Percentiles rank a stretch among this genome's conserved stretches.
Evolutionary conservation across 2,113 vertebrate genomes (phyloP).

Genomic region (Rhinolophus sinicus): DNA sequence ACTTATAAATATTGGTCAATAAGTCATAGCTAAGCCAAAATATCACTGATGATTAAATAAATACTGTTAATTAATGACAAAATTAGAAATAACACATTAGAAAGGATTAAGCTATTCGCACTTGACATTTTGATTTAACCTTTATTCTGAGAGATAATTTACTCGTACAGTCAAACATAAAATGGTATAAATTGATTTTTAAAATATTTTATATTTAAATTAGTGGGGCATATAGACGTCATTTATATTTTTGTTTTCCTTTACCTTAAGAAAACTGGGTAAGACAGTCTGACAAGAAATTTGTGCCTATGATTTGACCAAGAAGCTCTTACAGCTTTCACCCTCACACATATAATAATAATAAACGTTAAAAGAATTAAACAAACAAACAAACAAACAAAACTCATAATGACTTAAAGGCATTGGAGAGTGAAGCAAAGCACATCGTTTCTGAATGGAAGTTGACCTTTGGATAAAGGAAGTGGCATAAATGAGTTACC

Average conservation of each 20-base stretch:
- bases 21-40: constrained; percentile 47
- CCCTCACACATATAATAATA: neutral
- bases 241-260: neutral
- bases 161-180: neutral
- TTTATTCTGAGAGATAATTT: neutral
- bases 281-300: neutral
- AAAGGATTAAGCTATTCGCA: neutral
- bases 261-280: neutral
- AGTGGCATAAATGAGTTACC: neutral
- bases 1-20: constrained; percentile 45
- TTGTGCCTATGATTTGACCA: neutral
- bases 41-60: constrained; percentile 43
- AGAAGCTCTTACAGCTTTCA: neutral
- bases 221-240: neutral
- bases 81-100: neutral
- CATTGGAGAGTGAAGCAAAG: neutral
- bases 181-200: neutral
- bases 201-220: neutral
- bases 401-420: neutral
- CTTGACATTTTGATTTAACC: neutral
- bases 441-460: neutral
- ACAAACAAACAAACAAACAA: neutral
- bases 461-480: neutral
- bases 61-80: constrained; percentile 17
- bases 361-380: neutral